Conservation (phyloP, 2,888 invertebrate species). For the Hartigia nigra region DNA sequence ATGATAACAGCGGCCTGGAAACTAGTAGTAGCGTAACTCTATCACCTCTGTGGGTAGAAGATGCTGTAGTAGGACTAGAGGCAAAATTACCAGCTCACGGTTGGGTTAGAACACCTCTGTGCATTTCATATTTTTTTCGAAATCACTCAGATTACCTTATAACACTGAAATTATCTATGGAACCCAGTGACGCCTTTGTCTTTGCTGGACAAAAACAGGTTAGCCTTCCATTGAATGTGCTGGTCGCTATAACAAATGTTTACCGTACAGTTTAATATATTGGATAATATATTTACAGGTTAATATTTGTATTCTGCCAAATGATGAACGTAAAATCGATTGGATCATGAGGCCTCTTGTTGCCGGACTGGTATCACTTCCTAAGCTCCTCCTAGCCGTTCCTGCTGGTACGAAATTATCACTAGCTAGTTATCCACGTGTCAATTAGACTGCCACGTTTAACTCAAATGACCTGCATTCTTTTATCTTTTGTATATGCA, state of each 20-base stretch:
- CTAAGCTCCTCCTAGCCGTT: slow-evolving; percentile 68
- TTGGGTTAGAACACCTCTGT: slow-evolving; percentile 77
- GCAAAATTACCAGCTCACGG: slow-evolving; percentile 80
- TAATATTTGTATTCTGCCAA: slow-evolving; percentile 69
- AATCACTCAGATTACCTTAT: slow-evolving; percentile 80
- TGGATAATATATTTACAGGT: slow-evolving; percentile 48
- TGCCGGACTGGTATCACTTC: slow-evolving; percentile 72
- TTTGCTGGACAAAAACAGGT: slow-evolving; percentile 95
- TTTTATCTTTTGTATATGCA: slow-evolving; percentile 31
- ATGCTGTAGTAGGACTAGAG: slow-evolving; percentile 72
- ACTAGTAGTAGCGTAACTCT: slow-evolving; percentile 70
- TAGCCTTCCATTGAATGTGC: slow-evolving; percentile 16
- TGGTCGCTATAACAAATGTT: slow-evolving; percentile 7
- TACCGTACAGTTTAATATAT: background rate
- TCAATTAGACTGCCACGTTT: slow-evolving; percentile 70
- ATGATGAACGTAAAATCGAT: slow-evolving; percentile 71
- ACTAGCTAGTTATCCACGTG: slow-evolving; percentile 50
- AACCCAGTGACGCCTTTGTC: slow-evolving; percentile 92
- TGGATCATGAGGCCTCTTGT: slow-evolving; percentile 84
- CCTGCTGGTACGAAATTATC: slow-evolving; percentile 51
- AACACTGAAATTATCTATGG: slow-evolving; percentile 80
- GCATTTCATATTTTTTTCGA: slow-evolving; percentile 77
- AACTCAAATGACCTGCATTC: slow-evolving; percentile 61
- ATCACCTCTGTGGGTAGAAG: slow-evolving; percentile 71
- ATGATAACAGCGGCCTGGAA: slow-evolving; percentile 49